Conservation (phyloP, 2,888 invertebrate species). For the Idaea dimidiata region DNA sequence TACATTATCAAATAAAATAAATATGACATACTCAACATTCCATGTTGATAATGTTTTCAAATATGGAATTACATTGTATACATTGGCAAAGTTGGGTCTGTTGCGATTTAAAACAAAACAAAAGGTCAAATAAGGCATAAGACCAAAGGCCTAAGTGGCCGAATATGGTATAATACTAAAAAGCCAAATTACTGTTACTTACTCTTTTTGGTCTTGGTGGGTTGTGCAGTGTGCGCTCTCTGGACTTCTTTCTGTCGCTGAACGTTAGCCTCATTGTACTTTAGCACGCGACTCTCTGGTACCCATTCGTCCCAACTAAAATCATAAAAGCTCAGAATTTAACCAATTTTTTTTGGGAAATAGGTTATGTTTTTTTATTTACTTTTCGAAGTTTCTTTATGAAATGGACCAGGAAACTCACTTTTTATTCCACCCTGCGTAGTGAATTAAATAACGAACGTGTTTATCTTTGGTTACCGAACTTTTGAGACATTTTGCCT, state of each 20-base stretch:
- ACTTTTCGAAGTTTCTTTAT: background rate
- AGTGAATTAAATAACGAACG: conserved; percentile 95
- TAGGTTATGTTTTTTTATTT: background rate
- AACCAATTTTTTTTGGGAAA: background rate
- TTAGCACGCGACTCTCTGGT: conserved; percentile 93
- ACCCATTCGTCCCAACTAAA: conserved; percentile 95
- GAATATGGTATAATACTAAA: background rate
- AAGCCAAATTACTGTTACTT: conserved; percentile 23
- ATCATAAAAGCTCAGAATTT: conserved; percentile 20
- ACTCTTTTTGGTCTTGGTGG: conserved; percentile 85
- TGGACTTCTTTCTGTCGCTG: conserved; percentile 93
- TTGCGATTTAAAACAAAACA: background rate
- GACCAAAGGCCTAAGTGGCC: background rate
- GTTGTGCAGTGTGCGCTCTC: conserved; percentile 88
- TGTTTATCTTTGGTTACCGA: conserved; percentile 91
- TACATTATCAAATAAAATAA: no score
- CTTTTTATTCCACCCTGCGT: conserved; percentile 99
- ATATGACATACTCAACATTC: no score
- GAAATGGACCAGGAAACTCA: conserved; percentile 62
- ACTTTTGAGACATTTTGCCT: conserved; percentile 96
- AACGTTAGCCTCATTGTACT: conserved; percentile 93
- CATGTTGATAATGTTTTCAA: no score
- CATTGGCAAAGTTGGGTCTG: no score
- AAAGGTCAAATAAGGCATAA: background rate
- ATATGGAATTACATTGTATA: no score